Conservation (phyloP, 2,797 vertebrate species). For the Aplochiton taeniatus region DNA sequence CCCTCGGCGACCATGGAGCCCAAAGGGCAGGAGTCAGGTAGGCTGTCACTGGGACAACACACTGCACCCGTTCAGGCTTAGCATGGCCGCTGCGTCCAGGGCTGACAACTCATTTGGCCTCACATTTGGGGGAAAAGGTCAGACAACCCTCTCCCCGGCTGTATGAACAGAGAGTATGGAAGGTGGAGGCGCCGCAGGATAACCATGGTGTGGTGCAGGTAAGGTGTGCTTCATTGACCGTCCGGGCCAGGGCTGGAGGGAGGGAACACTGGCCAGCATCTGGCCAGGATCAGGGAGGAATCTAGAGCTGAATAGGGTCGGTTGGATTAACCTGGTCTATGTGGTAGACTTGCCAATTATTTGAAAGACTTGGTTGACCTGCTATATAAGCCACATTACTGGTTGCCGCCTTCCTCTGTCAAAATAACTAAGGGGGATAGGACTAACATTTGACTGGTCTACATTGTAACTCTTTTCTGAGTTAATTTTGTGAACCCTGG, state of each 20-base stretch:
- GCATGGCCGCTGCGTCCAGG: slow-evolving; percentile 61
- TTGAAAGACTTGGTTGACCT: too few relatives aligned
- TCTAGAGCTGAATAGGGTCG: too few relatives aligned
- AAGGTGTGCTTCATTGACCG: slow-evolving; percentile 60
- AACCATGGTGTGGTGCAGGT: slow-evolving; percentile 51
- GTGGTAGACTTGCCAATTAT: too few relatives aligned
- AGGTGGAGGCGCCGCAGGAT: slow-evolving; percentile 35
- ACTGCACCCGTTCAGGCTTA: slow-evolving; percentile 30
- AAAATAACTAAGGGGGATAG: too few relatives aligned
- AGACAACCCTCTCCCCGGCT: slow-evolving; percentile 65
- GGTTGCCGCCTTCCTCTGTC: too few relatives aligned
- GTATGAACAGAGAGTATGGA: slow-evolving; percentile 68
- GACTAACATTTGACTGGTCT: too few relatives aligned
- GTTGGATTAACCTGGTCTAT: too few relatives aligned
- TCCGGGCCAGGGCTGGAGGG: too few relatives aligned
- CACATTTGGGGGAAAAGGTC: slow-evolving; percentile 78
- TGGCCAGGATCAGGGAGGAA: too few relatives aligned
- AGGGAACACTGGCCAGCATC: slow-evolving; percentile 48
- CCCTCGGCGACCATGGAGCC: background rate
- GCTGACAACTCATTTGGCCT: slow-evolving; percentile 78
- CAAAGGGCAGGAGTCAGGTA: slow-evolving; percentile 37
- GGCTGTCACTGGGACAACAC: slow-evolving; percentile 19
- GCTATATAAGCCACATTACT: too few relatives aligned
- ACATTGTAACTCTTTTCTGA: too few relatives aligned
- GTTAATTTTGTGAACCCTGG: too few relatives aligned